Base-by-base conservation (phyloP, 30 jellyfish, hydroid and myxozoan species). In the Aurelia coerulea region DNA sequence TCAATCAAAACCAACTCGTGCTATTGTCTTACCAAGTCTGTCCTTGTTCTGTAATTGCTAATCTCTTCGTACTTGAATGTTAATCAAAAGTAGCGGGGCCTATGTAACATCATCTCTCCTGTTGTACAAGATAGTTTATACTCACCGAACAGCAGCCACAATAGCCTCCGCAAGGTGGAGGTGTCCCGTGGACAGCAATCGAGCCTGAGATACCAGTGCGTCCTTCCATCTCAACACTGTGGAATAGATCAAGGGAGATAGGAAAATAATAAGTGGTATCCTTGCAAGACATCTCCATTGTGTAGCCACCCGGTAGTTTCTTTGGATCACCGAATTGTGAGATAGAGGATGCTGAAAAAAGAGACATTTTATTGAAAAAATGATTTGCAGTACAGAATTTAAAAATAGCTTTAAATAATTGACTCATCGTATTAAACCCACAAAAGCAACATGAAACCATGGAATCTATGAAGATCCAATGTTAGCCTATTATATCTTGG, bases 281-380 rank as follows among this genome's bases (percentile, higher is more conserved):
- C 19, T 51, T 79, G 80, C 80, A 62, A 13, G 89, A 23, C 69
- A 67, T 29, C 33, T 65, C 79, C 80, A 79, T 41, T 10, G 71
- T 16, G 72, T 79, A 79, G 34, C 89, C 89, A 11, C 80, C 89
- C 4, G 89, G 80, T 35, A 79, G 62, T 19, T 62, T 79, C 49
- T 79, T 79, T 18, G 89, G 89, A 65, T 79, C 89, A 46, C 89
- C 89, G 65, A n/a, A 37, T n/a, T n/a, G n/a, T 2, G 18, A 5
- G 33, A 79, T 10, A 13, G 89, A 19, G 32, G 12, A 50, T 16
- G 70, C 89, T 79, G 54, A 32, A 41, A 68, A 74, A 18, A 2
- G 54, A 23, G 31, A 39, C 10, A 10, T 14, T 5, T n/a, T 65
- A n/a, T 23, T 65, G 18, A 64, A 14, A 31, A 14, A 29, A 14